Evolutionary conservation across 2,888 invertebrate genomes (phyloP).

Genomic region (Folsomia manolachei): DNA sequence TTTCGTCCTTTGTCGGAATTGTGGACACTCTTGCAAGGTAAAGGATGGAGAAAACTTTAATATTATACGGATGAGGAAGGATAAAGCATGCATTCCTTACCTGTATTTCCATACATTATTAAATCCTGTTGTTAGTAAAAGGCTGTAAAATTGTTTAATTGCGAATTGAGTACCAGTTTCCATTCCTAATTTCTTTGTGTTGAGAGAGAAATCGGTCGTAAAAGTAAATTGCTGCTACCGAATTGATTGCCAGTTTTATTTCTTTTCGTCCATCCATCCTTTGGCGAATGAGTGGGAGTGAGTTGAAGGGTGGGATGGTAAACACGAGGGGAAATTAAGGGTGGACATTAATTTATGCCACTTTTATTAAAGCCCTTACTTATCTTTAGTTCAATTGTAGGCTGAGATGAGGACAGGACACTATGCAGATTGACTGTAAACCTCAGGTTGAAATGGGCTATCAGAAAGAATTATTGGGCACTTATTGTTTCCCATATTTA

Average conservation of each 20-base stretch:
- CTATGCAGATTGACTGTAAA: neutral
- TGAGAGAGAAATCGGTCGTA: neutral
- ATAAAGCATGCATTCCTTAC: too few relatives aligned
- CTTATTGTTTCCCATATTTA: constrained; percentile 23
- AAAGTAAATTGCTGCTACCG: neutral
- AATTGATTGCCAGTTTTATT: neutral
- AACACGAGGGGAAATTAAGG: too few relatives aligned
- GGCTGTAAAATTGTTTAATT: neutral
- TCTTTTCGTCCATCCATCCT: neutral
- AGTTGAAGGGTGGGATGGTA: too few relatives aligned
- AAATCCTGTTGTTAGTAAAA: neutral
- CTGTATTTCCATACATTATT: neutral
- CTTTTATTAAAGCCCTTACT: neutral
- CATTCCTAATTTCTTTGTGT: neutral
- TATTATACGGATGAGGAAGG: too few relatives aligned
- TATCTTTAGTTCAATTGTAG: neutral
- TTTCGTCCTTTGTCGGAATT: constrained; percentile 47
- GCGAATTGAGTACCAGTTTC: neutral
- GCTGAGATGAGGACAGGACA: neutral
- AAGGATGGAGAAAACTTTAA: neutral
- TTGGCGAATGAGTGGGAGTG: neutral
- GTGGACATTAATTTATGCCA: neutral
- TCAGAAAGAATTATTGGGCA: constrained; percentile 6
- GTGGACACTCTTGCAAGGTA: constrained; percentile 49
- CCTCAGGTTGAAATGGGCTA: neutral